Percentiles rank a stretch among this genome's conserved stretches.
phyloP scores from a whole-genome alignment of 2,888 invertebrate genomes.

The Drosophila fungiperda region DNA sequence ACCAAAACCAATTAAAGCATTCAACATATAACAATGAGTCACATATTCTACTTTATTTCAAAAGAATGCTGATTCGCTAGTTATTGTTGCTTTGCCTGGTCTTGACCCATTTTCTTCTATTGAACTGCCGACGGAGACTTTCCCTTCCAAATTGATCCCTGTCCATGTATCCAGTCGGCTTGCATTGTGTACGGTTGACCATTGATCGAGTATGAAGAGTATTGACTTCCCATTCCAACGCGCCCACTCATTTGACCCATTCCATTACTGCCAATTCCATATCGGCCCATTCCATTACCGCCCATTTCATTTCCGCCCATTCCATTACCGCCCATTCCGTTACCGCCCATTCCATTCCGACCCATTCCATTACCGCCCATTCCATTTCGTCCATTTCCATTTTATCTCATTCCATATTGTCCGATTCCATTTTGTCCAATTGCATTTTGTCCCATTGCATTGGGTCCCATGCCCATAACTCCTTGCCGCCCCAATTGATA shows the following conservation, averaged over 20 bases:
- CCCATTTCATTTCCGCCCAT: slow-evolving; percentile 1
- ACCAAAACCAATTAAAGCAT: neutral
- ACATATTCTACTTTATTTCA: neutral
- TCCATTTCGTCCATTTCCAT: slow-evolving; percentile 10
- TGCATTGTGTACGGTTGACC: slow-evolving; percentile 25
- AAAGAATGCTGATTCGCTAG: slow-evolving; percentile 14
- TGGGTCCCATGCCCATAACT: neutral
- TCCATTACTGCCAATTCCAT: slow-evolving; percentile 13
- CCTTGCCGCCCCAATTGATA: neutral
- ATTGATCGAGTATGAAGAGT: slow-evolving; percentile 30
- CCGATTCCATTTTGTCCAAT: neutral
- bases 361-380: slow-evolving; percentile 14
- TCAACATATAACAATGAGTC: neutral
- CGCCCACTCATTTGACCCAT: slow-evolving; percentile 13
- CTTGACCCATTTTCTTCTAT: neutral
- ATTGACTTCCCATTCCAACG: slow-evolving; percentile 14
- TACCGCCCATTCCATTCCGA: neutral
- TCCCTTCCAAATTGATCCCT: slow-evolving; percentile 8
- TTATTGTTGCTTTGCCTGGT: slow-evolving; percentile 6
- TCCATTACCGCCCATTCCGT: slow-evolving; percentile 15
- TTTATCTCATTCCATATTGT: neutral
- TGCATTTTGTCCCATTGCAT: slow-evolving; percentile 3
- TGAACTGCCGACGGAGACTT: slow-evolving; percentile 12
- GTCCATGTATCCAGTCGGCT: slow-evolving; percentile 22
- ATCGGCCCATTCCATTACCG: neutral